Base-by-base conservation (phyloP, 2,888 invertebrate species). In the Liopterus haemorrhoidalis region DNA sequence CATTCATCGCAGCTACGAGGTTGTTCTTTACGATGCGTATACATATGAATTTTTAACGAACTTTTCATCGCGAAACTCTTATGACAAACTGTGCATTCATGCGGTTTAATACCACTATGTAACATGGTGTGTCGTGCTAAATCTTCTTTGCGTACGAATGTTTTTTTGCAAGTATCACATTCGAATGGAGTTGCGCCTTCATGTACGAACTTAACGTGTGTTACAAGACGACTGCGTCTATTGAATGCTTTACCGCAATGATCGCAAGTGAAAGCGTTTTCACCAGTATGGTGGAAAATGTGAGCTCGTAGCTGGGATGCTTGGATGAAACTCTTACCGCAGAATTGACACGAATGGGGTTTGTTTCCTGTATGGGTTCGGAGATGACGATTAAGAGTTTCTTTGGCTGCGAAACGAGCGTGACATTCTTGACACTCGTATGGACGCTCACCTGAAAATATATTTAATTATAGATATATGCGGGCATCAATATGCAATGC, bases 281-380 rank as follows among this genome's bases (percentile, higher is more conserved):
- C 80, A 20, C 80, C 81, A 8, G 79, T 80, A 53, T 90, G 82
- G 59, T 83, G 83, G 58, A 83, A 82, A 51, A 85, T 69, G 61
- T 91, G 91, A 4, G 83, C 82, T 52, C 82, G 76, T 22, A 91
- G 69, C 61, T 90, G 90, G 5, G 82, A 77, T 6, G 83, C 81
- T 57, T 69, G 91, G 46, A 91, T 91, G 65, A 88, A 91, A n/a
- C 85, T 78, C 62, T 81, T 81, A 6, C 75, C 76, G 61, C 91
- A 91, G 56, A 76, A 72, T 30, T 72, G 64, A 61, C 86, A 87
- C 47, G 70, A 67, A 52, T 75, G 76, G 1, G 77, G 77, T 57
- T 75, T 75, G 50, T 75, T 72, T 2, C 76, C 76, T 1, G 76
- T 75, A 50, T 76, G 74, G 51, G 56, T 73, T 53, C 66, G 61